Evolutionary conservation across 2,797 vertebrate species (phyloP).

Genomic region (Neomorphus geoffroyi): DNA sequence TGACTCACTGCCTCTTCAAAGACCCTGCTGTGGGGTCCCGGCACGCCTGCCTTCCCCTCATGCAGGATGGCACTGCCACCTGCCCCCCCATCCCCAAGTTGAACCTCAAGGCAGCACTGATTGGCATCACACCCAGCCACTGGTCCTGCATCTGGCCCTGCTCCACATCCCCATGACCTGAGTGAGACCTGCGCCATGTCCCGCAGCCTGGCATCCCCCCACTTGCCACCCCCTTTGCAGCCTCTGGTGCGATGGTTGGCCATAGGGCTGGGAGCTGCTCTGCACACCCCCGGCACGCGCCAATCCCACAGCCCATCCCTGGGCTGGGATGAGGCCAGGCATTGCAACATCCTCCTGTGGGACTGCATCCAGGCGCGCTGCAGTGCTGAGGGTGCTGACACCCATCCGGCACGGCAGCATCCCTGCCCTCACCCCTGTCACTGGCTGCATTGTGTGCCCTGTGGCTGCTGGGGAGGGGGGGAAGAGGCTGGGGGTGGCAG

Average conservation of each 20-base stretch:
- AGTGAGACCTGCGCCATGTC: accelerated
- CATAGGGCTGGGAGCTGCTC: accelerated
- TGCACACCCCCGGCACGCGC: accelerated
- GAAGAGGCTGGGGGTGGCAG: not conserved
- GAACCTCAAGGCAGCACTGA: not conserved
- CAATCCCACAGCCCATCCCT: accelerated
- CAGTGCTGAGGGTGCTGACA: not conserved
- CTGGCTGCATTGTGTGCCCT: accelerated
- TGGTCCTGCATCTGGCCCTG: not conserved
- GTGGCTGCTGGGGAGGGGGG: accelerated
- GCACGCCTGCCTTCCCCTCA: too few relatives aligned
- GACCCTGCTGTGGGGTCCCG: accelerated
- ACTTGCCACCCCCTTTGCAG: accelerated
- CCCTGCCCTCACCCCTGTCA: accelerated
- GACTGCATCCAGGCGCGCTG: accelerated
- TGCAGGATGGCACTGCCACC: not conserved
- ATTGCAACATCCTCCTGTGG: not conserved
- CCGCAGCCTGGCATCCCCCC: not conserved
- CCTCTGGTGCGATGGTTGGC: accelerated
- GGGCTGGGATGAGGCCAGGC: not conserved
- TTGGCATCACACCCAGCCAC: accelerated
- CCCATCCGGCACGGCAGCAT: accelerated
- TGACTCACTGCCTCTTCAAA: accelerated
- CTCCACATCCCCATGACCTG: accelerated
- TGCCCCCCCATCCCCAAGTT: not conserved